Evolutionary conservation across 1,140 invertebrate species (phyloP), one percentile per base, ranked within the genome.

Genomic region (Brachionus angularis): DNA sequence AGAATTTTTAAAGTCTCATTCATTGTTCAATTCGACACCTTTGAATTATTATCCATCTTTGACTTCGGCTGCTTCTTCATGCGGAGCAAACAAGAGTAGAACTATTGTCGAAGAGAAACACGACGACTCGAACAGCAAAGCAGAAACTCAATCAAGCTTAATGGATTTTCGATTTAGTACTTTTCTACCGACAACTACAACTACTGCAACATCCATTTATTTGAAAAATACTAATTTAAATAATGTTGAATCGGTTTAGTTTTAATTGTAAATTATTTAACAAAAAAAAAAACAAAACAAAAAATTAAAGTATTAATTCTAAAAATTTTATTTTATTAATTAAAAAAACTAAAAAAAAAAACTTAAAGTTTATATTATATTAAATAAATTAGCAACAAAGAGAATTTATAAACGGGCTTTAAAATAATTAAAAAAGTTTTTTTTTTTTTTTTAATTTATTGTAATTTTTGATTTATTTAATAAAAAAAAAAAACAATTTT

Each of bases 41-140:
- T 67, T 67, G 31, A 67, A 67, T 25, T 67, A 47, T 47, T 67
- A 67, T 50, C 62, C 62, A 34, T 67, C 62, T 12, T 34, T 67
- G 58, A 53, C 29, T 53, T 2, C 5, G 4, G n/a, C n/a, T n/a
- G n/a, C n/a, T n/a, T n/a, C n/a, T n/a, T n/a, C n/a, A n/a, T n/a
- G n/a, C n/a, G n/a, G n/a, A n/a, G n/a, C n/a, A 36, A 58, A 39
- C 18, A 58, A 14, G 39, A 58, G 21, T 39, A 42, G 14, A 27
- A 23, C 2, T 39, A 39, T 14, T 31, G 39, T 14, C 53, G 39
- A 58, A 23, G 14, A 14, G 39, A 42, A 14, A 3, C 3, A 42
- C 10, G 14, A 42, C 39, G 16, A 42, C 39, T 7, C 3, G 5
- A 5, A 7, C 39, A 42, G 14, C 53, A 33, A 3, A 33, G 10